phyloP scores from a whole-genome alignment of 2,113 vertebrate genomes.

The Phoenicopterus ruber region DNA sequence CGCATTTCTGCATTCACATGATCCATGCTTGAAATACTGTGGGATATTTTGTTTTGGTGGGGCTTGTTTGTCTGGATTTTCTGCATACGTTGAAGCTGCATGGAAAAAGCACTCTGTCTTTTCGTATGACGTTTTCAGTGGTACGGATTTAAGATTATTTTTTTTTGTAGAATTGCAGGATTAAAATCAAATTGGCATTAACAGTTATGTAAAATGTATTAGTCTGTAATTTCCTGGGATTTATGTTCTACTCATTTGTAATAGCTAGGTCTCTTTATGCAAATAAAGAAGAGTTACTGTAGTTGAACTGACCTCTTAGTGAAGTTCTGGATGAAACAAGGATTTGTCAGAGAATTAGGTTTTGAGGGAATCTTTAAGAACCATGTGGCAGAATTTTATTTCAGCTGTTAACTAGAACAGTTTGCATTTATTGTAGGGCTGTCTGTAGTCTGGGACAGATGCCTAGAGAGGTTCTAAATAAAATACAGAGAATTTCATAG shows the following conservation, averaged over 20 bases:
- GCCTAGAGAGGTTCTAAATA: neutral
- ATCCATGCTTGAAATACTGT: neutral
- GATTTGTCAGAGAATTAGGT: constrained; percentile 45
- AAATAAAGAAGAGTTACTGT: constrained; percentile 18
- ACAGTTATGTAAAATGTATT: constrained; percentile 79
- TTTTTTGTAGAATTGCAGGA: constrained; percentile 49
- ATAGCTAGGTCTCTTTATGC: constrained; percentile 15
- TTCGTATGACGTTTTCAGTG: neutral
- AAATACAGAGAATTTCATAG: neutral
- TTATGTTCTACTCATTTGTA: constrained; percentile 58
- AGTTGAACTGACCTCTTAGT: constrained; percentile 3
- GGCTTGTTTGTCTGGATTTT: constrained; percentile 2
- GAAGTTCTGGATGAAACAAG: constrained; percentile 13
- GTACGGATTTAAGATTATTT: neutral
- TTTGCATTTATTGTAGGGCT: neutral
- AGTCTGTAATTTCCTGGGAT: constrained; percentile 77
- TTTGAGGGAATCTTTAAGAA: neutral
- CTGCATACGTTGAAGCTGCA: neutral
- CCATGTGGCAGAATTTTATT: neutral
- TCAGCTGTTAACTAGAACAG: neutral
- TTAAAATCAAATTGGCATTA: constrained; percentile 78
- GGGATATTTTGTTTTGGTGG: neutral
- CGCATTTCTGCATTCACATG: neutral
- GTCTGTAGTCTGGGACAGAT: neutral
- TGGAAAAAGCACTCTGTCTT: neutral